Percentiles rank a stretch among this genome's conserved stretches.
phyloP scores from a whole-genome alignment of 53 echinoderm and acorn worm genomes.

The Antedon mediterranea region DNA sequence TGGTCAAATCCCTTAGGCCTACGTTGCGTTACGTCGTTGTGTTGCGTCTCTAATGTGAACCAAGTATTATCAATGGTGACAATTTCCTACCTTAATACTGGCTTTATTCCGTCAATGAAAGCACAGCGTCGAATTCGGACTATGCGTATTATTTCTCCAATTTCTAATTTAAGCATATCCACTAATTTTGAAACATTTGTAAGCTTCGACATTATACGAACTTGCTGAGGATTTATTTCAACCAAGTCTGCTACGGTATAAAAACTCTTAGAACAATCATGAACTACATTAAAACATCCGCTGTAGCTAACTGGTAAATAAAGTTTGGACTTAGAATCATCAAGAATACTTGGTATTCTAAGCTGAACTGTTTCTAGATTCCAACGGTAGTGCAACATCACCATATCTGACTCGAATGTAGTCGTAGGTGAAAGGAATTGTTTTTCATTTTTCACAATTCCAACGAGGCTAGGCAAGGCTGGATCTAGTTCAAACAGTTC shows the following conservation, averaged over 20 bases:
- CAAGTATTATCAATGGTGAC: neutral
- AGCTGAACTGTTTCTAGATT: neutral
- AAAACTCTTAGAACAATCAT: neutral
- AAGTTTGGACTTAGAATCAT: neutral
- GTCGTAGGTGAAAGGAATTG: neutral
- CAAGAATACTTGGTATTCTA: neutral
- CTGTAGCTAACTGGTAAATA: neutral
- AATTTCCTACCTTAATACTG: neutral
- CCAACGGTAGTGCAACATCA: neutral
- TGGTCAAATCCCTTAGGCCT: too few species aligned
- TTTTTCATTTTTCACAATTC: neutral
- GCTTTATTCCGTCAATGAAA: neutral
- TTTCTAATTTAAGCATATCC: neutral
- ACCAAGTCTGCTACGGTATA: neutral
- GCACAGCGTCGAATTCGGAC: neutral
- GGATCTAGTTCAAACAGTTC: neutral
- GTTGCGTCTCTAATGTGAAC: too few species aligned
- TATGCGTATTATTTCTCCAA: neutral
- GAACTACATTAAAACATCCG: neutral
- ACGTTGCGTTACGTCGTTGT: too few species aligned
- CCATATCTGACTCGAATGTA: neutral
- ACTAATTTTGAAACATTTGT: neutral
- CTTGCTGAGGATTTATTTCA: neutral
- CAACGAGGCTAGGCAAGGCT: neutral
- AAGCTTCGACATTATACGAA: neutral